Conservation (phyloP, 2,888 invertebrate species). For the Metalampra italica region DNA sequence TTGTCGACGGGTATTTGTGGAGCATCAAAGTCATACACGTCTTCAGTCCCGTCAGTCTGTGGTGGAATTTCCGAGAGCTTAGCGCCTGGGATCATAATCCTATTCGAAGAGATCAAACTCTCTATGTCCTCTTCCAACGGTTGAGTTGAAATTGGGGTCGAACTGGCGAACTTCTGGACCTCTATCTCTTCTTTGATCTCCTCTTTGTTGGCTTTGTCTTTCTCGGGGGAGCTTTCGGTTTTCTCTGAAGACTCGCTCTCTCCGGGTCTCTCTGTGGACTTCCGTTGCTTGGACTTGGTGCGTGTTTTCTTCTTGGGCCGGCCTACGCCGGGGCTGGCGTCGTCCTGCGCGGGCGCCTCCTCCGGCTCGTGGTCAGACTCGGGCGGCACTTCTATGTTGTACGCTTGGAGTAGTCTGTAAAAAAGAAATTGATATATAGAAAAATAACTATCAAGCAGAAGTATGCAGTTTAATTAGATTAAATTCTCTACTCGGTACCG, state of each 20-base stretch:
- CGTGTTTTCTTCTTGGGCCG: constrained; percentile 64
- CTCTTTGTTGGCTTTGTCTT: constrained; percentile 54
- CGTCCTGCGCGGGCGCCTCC: constrained; percentile 45
- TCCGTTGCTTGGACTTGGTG: constrained; percentile 59
- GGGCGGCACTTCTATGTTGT: constrained; percentile 83
- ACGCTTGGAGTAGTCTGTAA: constrained; percentile 86
- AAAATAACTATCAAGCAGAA: too few relatives aligned
- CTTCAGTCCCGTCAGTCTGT: constrained; percentile 55
- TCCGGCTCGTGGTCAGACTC: constrained; percentile 71
- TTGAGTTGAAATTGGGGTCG: not conserved
- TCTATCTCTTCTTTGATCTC: constrained; percentile 28
- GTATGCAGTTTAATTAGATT: too few relatives aligned
- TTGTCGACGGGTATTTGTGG: constrained; percentile 57
- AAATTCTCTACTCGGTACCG: too few relatives aligned
- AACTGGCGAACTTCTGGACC: constrained; percentile 16
- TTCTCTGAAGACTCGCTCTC: constrained; percentile 58
- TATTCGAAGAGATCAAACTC: constrained; percentile 71
- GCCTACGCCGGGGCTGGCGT: constrained; percentile 34
- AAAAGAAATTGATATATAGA: constrained; percentile 13
- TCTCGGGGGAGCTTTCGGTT: constrained; percentile 59
- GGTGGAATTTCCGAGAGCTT: constrained; percentile 32
- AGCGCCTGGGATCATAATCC: constrained; percentile 64
- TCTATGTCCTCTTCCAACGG: constrained; percentile 69
- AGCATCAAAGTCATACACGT: constrained; percentile 47
- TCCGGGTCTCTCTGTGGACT: constrained; percentile 56